A percentile compares a stretch with the other conserved stretches of the same genome.
Conservation (phyloP, 2,113 vertebrate species). For the Canis aureus region DNA sequence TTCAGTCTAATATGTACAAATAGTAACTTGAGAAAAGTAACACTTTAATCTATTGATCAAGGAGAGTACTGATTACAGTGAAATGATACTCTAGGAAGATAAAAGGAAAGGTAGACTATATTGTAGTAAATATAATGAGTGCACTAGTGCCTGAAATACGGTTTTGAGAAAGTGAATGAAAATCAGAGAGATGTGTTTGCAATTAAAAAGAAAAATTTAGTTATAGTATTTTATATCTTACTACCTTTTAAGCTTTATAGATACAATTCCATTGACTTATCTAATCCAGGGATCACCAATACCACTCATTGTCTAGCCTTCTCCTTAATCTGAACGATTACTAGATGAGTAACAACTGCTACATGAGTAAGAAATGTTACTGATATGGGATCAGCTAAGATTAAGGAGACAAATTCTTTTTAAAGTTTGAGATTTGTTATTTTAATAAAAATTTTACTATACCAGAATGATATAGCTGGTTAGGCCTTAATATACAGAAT, state of each 20-base stretch:
- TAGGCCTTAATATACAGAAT: background rate
- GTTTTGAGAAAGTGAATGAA: background rate
- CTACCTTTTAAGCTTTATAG: background rate
- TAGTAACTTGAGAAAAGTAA: background rate
- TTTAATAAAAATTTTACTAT: background rate
- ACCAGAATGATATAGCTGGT: background rate
- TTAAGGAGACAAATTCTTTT: background rate
- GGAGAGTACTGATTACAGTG: background rate
- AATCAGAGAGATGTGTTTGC: background rate
- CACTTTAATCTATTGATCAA: background rate
- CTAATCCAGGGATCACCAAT: background rate
- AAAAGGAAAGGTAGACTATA: background rate
- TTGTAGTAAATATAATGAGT: background rate
- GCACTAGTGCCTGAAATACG: background rate
- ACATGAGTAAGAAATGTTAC: background rate
- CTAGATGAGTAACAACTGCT: background rate
- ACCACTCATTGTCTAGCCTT: background rate
- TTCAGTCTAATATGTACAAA: background rate
- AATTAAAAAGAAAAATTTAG: background rate
- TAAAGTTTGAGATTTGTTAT: background rate
- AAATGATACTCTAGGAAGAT: background rate
- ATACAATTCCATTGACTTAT: background rate
- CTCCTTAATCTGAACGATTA: background rate
- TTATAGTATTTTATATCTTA: background rate
- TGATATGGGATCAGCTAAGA: background rate